These are phyloP conservation scores for Psix sp. DNA, from an alignment of 1,140 invertebrate species.

Conservation along the genomic window DNA sequence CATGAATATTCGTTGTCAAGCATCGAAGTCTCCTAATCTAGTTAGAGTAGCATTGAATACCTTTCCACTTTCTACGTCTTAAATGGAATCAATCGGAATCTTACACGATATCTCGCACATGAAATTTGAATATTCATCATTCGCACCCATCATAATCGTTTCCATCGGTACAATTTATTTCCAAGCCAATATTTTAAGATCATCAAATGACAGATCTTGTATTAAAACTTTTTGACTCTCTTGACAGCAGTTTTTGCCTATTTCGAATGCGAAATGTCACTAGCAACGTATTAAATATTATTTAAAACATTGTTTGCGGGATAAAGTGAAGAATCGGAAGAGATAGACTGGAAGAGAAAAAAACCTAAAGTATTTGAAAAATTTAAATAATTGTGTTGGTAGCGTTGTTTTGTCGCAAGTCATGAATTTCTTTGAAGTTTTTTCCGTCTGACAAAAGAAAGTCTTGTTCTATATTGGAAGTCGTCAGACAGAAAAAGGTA, in stretches of 20 bases:
- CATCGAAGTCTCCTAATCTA: constrained; percentile 52
- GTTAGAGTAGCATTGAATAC: constrained; percentile 25
- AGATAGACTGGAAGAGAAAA: constrained; percentile 3
- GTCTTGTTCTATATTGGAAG: constrained; percentile 6
- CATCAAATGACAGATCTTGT: too few relatives aligned
- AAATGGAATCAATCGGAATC: neutral
- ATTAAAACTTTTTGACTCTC: too few relatives aligned
- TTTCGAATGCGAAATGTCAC: too few relatives aligned
- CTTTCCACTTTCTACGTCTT: constrained; percentile 16
- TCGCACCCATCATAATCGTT: too few relatives aligned
- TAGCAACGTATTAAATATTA: too few relatives aligned
- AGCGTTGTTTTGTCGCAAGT: constrained; percentile 4
- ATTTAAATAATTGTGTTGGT: constrained; percentile 7
- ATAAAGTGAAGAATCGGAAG: neutral
- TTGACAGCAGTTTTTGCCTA: too few relatives aligned
- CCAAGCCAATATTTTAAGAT: too few relatives aligned
- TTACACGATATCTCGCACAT: neutral
- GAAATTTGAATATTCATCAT: too few relatives aligned
- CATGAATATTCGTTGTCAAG: constrained; percentile 45
- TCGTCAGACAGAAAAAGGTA: constrained; percentile 3
- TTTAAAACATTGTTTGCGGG: too few relatives aligned
- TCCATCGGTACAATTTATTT: too few relatives aligned
- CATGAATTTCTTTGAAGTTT: constrained; percentile 9
- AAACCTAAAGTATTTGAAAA: constrained; percentile 2
- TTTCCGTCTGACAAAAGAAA: constrained; percentile 4